phyloP scores from a whole-genome alignment of 2,113 vertebrate species.

The Eolophus roseicapilla region DNA sequence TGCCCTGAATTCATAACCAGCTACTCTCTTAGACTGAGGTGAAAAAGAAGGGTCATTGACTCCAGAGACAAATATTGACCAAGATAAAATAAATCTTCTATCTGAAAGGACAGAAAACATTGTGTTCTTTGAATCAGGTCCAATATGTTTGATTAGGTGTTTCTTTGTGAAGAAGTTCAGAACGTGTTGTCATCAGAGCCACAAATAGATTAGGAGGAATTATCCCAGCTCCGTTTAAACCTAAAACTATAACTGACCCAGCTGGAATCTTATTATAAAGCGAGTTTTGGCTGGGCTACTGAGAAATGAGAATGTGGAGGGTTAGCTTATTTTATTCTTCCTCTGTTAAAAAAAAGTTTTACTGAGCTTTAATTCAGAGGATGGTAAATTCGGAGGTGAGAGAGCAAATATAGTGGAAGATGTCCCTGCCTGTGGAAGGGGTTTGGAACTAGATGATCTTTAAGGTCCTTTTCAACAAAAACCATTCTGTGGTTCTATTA shows the following conservation, averaged over 20 bases:
- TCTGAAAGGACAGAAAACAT: conserved; percentile 58
- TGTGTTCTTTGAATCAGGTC: conserved; percentile 39
- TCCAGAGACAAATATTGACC: conserved; percentile 49
- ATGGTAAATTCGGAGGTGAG: neutral
- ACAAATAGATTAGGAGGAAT: neutral
- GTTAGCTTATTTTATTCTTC: neutral
- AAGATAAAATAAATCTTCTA: conserved; percentile 45
- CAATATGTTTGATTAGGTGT: neutral
- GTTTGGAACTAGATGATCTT: neutral
- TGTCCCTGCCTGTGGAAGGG: neutral
- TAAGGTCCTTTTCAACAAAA: neutral
- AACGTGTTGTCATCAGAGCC: conserved; percentile 13
- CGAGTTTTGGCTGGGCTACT: neutral
- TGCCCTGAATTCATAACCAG: neutral
- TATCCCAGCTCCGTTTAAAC: neutral
- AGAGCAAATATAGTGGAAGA: neutral
- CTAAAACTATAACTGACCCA: neutral
- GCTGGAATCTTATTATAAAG: neutral
- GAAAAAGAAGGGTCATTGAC: conserved; percentile 48
- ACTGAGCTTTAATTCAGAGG: neutral
- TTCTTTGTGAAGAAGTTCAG: conserved; percentile 43
- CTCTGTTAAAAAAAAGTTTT: neutral
- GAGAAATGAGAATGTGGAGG: neutral
- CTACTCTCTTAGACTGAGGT: neutral
- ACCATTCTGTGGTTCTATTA: neutral